Evolutionary conservation across 1,140 invertebrate genomes (phyloP).

Genomic region (Eufriesea mexicana): DNA sequence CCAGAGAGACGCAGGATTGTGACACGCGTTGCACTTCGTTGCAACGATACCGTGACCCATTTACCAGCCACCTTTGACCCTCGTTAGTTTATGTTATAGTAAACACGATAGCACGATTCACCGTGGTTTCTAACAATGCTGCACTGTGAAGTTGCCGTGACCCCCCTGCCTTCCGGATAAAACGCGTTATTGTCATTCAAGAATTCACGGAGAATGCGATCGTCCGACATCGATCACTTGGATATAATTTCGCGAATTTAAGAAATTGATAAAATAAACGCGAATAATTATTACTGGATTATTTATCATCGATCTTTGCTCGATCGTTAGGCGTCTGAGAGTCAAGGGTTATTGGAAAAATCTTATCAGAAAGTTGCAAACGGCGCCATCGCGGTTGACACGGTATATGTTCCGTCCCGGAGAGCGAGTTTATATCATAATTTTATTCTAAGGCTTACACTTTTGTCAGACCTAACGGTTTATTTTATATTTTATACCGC

Average conservation of each 20-base stretch:
- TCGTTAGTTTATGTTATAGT: neutral
- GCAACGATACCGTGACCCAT: conserved; percentile 1
- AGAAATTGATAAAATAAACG: neutral
- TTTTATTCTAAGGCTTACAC: no score
- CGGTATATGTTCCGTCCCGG: no score
- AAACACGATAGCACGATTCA: conserved; percentile 6
- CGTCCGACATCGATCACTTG: neutral
- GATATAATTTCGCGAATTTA: neutral
- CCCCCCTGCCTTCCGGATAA: neutral
- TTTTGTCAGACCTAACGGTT: no score
- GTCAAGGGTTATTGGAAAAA: no score
- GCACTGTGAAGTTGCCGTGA: conserved; percentile 16
- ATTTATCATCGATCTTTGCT: neutral
- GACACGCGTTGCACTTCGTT: no score
- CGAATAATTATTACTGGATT: neutral
- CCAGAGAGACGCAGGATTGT: neutral
- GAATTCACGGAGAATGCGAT: no score
- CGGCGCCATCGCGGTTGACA: no score
- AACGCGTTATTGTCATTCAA: neutral
- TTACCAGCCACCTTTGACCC: conserved; percentile 2
- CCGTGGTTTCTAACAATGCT: neutral
- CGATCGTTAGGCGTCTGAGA: neutral
- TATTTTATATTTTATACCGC: no score
- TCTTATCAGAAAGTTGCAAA: no score
- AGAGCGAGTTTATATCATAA: no score